A percentile compares a stretch with the other conserved stretches of the same genome.
phyloP scores from a whole-genome alignment of 2,797 vertebrate genomes.

The Columba guinea region DNA sequence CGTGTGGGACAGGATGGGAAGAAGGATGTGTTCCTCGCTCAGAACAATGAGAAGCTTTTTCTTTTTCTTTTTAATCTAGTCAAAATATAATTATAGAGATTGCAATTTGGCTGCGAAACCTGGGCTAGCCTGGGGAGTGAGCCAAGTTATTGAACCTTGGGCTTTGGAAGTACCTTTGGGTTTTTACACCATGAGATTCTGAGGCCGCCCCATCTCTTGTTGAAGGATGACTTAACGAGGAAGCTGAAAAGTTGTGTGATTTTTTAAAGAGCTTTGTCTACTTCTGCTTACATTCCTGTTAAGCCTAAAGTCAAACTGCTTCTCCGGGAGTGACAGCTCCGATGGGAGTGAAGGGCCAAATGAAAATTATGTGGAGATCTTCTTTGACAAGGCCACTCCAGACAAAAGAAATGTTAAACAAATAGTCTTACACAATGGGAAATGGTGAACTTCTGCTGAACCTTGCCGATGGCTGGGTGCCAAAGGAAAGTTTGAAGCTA shows the following conservation, averaged over 20 bases:
- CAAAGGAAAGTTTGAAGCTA: conserved; percentile 66
- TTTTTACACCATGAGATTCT: background rate
- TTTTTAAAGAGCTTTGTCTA: background rate
- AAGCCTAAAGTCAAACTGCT: conserved; percentile 21
- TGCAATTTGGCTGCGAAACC: background rate
- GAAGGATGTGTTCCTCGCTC: background rate
- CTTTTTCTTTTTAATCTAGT: background rate
- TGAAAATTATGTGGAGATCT: conserved; percentile 49
- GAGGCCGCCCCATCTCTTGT: background rate
- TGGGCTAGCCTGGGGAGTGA: background rate
- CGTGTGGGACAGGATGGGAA: background rate
- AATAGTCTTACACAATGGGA: conserved; percentile 67
- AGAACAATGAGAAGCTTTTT: background rate
- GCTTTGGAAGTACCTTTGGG: background rate
- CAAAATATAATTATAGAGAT: background rate
- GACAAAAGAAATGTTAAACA: conserved; percentile 71
- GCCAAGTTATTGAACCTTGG: background rate
- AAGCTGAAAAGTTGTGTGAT: background rate
- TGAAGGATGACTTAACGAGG: background rate
- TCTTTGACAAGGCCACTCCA: conserved; percentile 62
- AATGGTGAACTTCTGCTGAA: conserved; percentile 70
- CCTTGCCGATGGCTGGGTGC: conserved; percentile 47
- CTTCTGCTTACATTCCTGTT: background rate
- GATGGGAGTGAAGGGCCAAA: conserved; percentile 51
- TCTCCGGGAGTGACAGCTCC: conserved; percentile 10